Conservation (phyloP, 2,888 invertebrate species). For the Parasteatoda lunata region DNA sequence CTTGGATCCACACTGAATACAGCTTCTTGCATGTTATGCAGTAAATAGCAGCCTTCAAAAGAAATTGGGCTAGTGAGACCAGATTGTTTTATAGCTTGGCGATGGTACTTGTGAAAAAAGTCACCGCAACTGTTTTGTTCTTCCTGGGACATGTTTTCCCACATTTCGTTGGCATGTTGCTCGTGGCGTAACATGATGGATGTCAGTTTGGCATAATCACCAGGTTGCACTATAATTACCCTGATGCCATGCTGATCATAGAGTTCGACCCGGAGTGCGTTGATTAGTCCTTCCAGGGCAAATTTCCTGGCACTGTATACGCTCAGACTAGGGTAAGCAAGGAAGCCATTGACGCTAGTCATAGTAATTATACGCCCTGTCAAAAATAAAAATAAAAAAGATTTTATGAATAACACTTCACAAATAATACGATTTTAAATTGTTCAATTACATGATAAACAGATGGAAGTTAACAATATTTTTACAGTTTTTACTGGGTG, state of each 20-base stretch:
- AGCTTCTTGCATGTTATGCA: conserved; percentile 65
- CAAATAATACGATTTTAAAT: too few species aligned
- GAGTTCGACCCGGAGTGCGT: conserved; percentile 82
- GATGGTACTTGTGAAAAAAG: conserved; percentile 76
- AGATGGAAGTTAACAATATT: too few species aligned
- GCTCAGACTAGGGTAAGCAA: conserved; percentile 83
- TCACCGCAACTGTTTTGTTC: conserved; percentile 75
- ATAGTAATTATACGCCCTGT: conserved; percentile 84
- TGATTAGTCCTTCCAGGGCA: conserved; percentile 83
- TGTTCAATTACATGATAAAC: too few species aligned
- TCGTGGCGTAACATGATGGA: conserved; percentile 82
- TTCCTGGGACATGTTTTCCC: conserved; percentile 79
- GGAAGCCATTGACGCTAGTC: conserved; percentile 87
- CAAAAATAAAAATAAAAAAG: neutral
- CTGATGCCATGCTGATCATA: conserved; percentile 81
- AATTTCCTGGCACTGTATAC: conserved; percentile 89
- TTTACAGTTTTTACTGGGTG: too few species aligned
- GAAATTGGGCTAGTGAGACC: conserved; percentile 65
- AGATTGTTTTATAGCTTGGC: conserved; percentile 48
- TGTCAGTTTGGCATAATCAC: conserved; percentile 82
- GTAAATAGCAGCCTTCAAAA: conserved; percentile 61
- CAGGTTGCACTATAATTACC: conserved; percentile 85
- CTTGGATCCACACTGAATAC: conserved; percentile 25
- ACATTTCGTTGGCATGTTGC: conserved; percentile 80
- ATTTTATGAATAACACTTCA: neutral